These are phyloP conservation scores for Scaptomyza hsui DNA, from an alignment of 1,140 invertebrate genomes.

Conservation along the genomic window DNA sequence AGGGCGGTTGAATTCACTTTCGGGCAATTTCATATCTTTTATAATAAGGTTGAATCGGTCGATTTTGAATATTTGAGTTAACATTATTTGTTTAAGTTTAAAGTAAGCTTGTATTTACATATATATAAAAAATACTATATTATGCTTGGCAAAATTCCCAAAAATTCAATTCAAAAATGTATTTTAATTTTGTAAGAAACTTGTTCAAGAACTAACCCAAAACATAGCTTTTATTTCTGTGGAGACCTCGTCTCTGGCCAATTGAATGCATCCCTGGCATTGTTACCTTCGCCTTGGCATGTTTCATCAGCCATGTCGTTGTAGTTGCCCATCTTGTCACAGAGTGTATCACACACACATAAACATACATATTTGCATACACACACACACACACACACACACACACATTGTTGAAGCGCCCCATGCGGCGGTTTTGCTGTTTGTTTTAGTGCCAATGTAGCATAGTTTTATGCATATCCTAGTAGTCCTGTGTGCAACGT, in stretches of 20 bases:
- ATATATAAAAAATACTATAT: no score
- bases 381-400: constrained; percentile 14
- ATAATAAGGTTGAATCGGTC: no score
- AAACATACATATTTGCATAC: constrained; percentile 14
- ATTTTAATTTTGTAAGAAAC: no score
- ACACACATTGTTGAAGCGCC: constrained; percentile 31
- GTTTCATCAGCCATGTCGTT: constrained; percentile 57
- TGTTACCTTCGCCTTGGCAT: constrained; percentile 63
- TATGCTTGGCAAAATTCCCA: no score
- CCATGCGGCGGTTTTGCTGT: constrained; percentile 60
- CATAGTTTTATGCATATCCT: constrained; percentile 80
- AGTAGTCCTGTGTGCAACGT: constrained; percentile 69
- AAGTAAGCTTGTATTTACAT: no score
- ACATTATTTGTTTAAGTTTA: no score
- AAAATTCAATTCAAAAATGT: no score
- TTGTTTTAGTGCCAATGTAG: constrained; percentile 81
- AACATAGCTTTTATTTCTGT: background rate
- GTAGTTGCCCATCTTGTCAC: constrained; percentile 54
- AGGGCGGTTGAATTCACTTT: background rate
- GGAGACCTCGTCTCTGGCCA: constrained; percentile 4
- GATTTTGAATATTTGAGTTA: no score
- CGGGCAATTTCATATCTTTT: no score
- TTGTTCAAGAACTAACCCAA: background rate
- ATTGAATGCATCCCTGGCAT: constrained; percentile 47
- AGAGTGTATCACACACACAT: constrained; percentile 25